A percentile compares a stretch with the other conserved stretches of the same genome.
These are phyloP conservation scores for Cardinalis cardinalis DNA, from an alignment of 2,113 vertebrate genomes.

Conservation along the genomic window DNA sequence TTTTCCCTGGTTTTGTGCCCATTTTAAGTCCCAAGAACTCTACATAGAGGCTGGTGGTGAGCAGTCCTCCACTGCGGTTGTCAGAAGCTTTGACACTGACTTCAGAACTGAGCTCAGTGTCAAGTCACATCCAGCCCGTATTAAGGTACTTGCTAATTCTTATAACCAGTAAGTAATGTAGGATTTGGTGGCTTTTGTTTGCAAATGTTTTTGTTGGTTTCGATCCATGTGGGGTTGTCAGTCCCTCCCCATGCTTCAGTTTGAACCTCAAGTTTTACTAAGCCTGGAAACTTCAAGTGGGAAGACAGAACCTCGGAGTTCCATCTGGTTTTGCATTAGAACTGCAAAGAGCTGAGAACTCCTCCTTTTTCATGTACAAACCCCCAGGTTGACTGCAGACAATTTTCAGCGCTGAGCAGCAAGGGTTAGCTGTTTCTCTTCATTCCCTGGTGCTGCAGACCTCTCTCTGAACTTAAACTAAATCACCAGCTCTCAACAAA, in stretches of 20 bases:
- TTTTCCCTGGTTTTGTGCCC: background rate
- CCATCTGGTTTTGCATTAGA: background rate
- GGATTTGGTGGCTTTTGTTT: conserved; percentile 9
- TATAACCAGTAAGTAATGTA: background rate
- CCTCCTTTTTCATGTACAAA: background rate
- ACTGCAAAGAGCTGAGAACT: background rate
- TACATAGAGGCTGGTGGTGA: background rate
- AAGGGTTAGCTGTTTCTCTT: conserved; percentile 27
- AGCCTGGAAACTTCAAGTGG: background rate
- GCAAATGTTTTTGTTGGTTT: background rate
- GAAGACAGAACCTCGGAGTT: background rate
- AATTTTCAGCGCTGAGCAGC: background rate
- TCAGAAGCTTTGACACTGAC: background rate
- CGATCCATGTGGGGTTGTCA: background rate
- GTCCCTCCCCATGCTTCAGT: background rate
- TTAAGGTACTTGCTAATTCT: background rate
- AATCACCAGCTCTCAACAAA: conserved; percentile 50
- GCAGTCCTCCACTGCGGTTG: background rate
- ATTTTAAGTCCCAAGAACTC: background rate
- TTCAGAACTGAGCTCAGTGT: background rate
- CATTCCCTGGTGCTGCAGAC: background rate
- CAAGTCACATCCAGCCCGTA: background rate
- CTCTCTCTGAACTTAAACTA: conserved; percentile 42
- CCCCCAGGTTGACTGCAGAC: background rate
- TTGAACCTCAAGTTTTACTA: conserved; percentile 5